These are phyloP conservation scores for Leptarthrus brevirostris DNA, from an alignment of 2,888 invertebrate genomes.

Conservation along the genomic window DNA sequence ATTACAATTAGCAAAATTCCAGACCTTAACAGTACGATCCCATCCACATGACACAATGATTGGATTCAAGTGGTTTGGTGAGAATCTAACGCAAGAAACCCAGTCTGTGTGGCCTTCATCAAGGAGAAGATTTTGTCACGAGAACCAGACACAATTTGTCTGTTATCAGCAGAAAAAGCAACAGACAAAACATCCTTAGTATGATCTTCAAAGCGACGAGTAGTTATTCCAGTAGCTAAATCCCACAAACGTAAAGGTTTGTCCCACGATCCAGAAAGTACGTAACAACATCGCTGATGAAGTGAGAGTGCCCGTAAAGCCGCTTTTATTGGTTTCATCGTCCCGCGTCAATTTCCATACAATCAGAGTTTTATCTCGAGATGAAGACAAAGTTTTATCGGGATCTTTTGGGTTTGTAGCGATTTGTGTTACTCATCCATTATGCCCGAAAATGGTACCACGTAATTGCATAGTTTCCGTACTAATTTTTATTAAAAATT, in stretches of 20 bases:
- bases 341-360: slow-evolving; percentile 98
- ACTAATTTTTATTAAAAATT: slow-evolving; percentile 13
- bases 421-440: slow-evolving; percentile 99
- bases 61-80: slow-evolving; percentile 97
- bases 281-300: slow-evolving; percentile 99
- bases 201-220: slow-evolving; percentile 98
- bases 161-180: slow-evolving; percentile 99
- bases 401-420: slow-evolving; percentile 99
- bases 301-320: slow-evolving; percentile 97
- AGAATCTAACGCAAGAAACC: slow-evolving; percentile 99
- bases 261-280: slow-evolving; percentile 99
- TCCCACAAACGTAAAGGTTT: slow-evolving; percentile 99
- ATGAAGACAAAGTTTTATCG: slow-evolving; percentile 97
- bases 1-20: slow-evolving; percentile 98
- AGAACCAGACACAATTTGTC: slow-evolving; percentile 99
- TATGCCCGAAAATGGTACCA: slow-evolving; percentile 96
- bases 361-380: slow-evolving; percentile 95
- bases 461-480: slow-evolving; percentile 93
- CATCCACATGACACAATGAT: slow-evolving; percentile 99
- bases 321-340: slow-evolving; percentile 95
- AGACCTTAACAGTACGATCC: slow-evolving; percentile 98
- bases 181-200: slow-evolving; percentile 99
- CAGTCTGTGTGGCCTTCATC: slow-evolving; percentile 96
- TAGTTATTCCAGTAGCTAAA: slow-evolving; percentile 94
- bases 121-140: slow-evolving; percentile 98